These are phyloP conservation scores for Drosophila tripunctata DNA, from an alignment of 2,888 invertebrate genomes.

Conservation along the genomic window DNA sequence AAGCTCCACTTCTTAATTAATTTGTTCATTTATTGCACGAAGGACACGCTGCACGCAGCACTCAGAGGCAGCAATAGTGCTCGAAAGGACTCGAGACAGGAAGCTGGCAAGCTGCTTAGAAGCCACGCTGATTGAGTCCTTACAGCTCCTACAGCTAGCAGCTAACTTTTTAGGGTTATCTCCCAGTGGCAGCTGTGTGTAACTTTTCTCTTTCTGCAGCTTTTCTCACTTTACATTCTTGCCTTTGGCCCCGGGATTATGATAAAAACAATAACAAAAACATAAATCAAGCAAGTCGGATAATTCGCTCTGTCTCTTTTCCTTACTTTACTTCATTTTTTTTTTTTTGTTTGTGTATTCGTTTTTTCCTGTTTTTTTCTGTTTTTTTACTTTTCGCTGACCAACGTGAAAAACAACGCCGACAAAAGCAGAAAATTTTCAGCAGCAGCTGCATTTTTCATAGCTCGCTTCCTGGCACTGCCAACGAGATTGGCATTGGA, in stretches of 20 bases:
- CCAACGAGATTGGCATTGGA: neutral
- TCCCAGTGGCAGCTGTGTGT: slow-evolving; percentile 37
- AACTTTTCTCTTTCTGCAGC: slow-evolving; percentile 26
- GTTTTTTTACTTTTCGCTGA: slow-evolving; percentile 43
- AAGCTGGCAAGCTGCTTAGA: slow-evolving; percentile 45
- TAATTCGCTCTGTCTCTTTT: slow-evolving; percentile 49
- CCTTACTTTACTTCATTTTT: slow-evolving; percentile 12
- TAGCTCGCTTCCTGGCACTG: slow-evolving; percentile 39
- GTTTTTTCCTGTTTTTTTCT: no score
- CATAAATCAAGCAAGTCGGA: slow-evolving; percentile 71
- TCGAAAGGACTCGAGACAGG: neutral
- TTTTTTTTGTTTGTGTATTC: slow-evolving; percentile 11
- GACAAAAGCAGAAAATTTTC: slow-evolving; percentile 41
- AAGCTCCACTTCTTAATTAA: slow-evolving; percentile 67
- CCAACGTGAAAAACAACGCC: slow-evolving; percentile 50
- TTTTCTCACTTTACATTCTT: slow-evolving; percentile 29
- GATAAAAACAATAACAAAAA: slow-evolving; percentile 77
- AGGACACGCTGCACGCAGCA: slow-evolving; percentile 5
- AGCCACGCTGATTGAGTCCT: slow-evolving; percentile 65
- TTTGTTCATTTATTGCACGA: slow-evolving; percentile 71
- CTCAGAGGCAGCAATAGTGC: neutral
- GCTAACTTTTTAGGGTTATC: slow-evolving; percentile 53
- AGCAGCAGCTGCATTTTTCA: slow-evolving; percentile 63
- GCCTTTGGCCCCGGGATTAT: slow-evolving; percentile 41
- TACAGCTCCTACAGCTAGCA: no score